These are phyloP conservation scores for Bombus confusus DNA, from an alignment of 1,140 invertebrate genomes.

Conservation along the genomic window DNA sequence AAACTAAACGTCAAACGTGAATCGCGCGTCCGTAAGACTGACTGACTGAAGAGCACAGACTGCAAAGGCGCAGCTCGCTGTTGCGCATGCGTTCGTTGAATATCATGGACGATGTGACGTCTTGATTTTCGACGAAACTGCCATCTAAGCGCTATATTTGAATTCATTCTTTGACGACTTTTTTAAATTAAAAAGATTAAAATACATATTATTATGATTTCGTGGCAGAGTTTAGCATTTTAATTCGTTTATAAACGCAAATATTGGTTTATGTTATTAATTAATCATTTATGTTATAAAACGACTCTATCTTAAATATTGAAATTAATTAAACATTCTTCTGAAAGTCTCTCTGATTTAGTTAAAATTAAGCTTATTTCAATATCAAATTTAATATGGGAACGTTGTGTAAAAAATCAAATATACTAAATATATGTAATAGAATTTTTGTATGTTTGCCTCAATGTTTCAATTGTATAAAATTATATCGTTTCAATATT, in stretches of 20 bases:
- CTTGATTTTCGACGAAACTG: not conserved
- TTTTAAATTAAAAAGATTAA: not conserved
- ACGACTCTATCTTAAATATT: not conserved
- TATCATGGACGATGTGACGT: conserved; percentile 28
- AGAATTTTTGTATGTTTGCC: not conserved
- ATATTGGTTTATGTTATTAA: not conserved
- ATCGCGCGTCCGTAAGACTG: conserved; percentile 66
- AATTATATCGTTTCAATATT: not conserved
- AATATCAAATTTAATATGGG: not conserved
- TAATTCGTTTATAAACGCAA: not conserved
- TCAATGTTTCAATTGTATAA: not conserved
- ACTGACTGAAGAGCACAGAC: conserved; percentile 40
- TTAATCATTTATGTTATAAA: not conserved
- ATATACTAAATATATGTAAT: not conserved
- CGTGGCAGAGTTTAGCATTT: not conserved
- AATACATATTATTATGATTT: not conserved
- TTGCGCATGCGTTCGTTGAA: not conserved
- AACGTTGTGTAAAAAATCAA: not conserved
- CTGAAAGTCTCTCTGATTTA: not conserved
- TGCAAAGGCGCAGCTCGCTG: conserved; percentile 47
- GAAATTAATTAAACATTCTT: not conserved
- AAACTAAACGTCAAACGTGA: conserved; percentile 49
- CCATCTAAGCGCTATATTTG: not conserved
- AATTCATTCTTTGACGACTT: not conserved
- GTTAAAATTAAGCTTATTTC: not conserved